Evolutionary conservation across 2,797 vertebrate genomes (phyloP).

Genomic region (Sebastes matsubarae): DNA sequence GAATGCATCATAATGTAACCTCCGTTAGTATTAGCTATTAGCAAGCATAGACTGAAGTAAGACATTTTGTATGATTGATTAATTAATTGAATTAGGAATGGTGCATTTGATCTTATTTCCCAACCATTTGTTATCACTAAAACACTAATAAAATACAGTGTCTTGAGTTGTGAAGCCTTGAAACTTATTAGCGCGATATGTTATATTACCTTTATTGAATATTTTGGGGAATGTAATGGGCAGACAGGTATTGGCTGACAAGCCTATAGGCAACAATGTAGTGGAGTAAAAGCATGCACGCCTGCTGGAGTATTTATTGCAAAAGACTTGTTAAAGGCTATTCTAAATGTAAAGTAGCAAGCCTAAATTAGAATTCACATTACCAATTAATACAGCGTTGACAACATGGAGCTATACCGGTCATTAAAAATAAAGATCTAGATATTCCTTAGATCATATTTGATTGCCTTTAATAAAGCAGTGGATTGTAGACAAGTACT

Average conservation of each 20-base stretch:
- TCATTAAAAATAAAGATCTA: not conserved
- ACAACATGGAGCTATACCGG: not conserved
- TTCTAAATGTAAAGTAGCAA: not conserved
- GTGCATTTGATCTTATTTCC: not conserved
- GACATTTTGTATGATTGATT: not conserved
- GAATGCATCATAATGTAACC: no score
- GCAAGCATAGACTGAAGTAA: not conserved
- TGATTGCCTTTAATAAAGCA: not conserved
- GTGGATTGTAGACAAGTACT: not conserved
- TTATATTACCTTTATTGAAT: not conserved
- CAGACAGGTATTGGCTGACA: not conserved
- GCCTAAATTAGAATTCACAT: not conserved
- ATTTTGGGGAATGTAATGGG: not conserved
- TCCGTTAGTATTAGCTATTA: no score
- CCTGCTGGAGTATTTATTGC: not conserved
- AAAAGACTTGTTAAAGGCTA: not conserved
- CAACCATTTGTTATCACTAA: not conserved
- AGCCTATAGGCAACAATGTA: not conserved
- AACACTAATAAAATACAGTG: not conserved
- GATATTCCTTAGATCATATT: not conserved
- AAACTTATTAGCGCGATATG: not conserved
- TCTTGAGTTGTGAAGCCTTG: not conserved
- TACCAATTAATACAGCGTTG: not conserved
- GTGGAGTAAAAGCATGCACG: not conserved
- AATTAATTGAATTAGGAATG: not conserved